phyloP scores from a whole-genome alignment of 2,113 vertebrate genomes.

The Pampusana beccarii region DNA sequence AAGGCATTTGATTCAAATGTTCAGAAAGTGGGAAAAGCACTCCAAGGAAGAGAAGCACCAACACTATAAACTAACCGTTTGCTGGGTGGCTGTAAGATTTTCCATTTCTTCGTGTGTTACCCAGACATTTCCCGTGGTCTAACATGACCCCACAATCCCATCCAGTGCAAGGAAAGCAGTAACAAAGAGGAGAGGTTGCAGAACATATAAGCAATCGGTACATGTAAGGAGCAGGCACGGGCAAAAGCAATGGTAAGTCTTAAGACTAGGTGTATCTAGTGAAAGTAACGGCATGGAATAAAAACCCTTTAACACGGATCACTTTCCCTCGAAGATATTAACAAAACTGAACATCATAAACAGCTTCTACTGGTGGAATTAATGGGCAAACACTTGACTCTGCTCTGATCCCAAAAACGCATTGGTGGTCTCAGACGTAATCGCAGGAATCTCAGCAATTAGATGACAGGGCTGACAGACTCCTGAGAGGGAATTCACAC shows the following conservation, averaged over 20 bases:
- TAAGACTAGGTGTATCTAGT: background rate
- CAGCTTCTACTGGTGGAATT: background rate
- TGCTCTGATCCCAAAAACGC: background rate
- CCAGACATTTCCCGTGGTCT: conserved; percentile 99
- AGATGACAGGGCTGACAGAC: background rate
- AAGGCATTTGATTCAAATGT: conserved; percentile 38
- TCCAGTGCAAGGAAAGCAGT: conserved; percentile 80
- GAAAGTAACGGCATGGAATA: conserved; percentile 16
- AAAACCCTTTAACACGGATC: background rate
- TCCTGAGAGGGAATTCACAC: background rate
- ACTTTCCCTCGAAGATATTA: background rate
- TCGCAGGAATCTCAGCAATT: background rate
- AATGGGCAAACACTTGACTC: background rate
- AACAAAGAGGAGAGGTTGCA: conserved; percentile 81
- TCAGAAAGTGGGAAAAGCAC: conserved; percentile 18
- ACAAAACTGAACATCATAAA: background rate
- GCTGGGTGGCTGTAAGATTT: conserved; percentile 91
- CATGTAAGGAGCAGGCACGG: conserved; percentile 60
- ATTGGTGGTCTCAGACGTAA: background rate
- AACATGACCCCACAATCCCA: conserved; percentile 80
- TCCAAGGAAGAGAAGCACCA: conserved; percentile 22
- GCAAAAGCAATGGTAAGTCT: conserved; percentile 54
- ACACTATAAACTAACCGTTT: conserved; percentile 91
- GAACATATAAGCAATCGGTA: conserved; percentile 76
- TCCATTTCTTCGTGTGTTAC: conserved; percentile 99